A percentile compares a stretch with the other conserved stretches of the same genome.
Conservation (phyloP, 2,797 vertebrate genomes). For the Protosalanx chinensis region DNA sequence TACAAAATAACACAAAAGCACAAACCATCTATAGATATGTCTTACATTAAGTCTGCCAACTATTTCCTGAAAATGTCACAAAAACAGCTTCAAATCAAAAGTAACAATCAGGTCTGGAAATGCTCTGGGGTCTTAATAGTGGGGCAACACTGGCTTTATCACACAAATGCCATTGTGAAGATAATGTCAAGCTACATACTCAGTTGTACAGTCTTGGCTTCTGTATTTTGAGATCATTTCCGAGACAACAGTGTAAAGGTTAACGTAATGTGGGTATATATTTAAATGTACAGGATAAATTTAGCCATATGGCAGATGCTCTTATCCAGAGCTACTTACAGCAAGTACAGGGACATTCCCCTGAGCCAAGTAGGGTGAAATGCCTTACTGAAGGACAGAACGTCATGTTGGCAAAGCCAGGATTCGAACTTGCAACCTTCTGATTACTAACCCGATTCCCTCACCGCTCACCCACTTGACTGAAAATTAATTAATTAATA, state of each 20-base stretch:
- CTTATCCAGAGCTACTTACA: too few relatives aligned
- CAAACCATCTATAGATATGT: neutral
- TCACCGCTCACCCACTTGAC: too few relatives aligned
- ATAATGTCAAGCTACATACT: conserved; percentile 37
- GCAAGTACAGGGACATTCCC: too few relatives aligned
- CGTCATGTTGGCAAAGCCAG: too few relatives aligned
- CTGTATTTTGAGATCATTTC: conserved; percentile 40
- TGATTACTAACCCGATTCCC: too few relatives aligned
- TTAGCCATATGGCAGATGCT: too few relatives aligned
- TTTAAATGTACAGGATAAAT: neutral
- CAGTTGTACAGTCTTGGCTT: conserved; percentile 55
- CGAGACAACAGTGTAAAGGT: conserved; percentile 51
- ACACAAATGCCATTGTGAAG: conserved; percentile 42
- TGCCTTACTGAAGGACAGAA: too few relatives aligned
- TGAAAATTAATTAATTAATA: neutral
- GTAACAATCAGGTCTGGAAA: conserved; percentile 22
- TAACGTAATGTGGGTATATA: conserved; percentile 58
- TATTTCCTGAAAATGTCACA: conserved; percentile 29
- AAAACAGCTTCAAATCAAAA: conserved; percentile 14
- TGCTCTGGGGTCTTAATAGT: conserved; percentile 29
- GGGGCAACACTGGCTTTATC: conserved; percentile 32
- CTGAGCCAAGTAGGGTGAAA: too few relatives aligned
- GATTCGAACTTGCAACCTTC: too few relatives aligned
- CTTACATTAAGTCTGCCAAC: conserved; percentile 33
- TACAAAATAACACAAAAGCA: conserved; percentile 24